Evolutionary conservation across 64 coral and sea anemone genomes (phyloP).

Genomic region (Orbicella faveolata): DNA sequence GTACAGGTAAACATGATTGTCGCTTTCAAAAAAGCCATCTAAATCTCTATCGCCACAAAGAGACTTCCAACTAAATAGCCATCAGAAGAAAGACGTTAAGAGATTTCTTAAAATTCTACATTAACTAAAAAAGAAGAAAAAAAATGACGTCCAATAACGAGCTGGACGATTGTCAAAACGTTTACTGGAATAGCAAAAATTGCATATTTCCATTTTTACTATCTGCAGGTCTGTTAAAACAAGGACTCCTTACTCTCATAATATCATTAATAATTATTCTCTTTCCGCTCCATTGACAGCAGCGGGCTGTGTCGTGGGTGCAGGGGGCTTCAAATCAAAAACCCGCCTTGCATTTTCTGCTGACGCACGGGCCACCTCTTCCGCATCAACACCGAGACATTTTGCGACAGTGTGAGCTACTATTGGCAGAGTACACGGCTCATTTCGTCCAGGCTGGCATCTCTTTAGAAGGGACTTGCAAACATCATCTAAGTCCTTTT

Average conservation of each 20-base stretch:
- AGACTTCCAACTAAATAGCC: background rate
- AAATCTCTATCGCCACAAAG: background rate
- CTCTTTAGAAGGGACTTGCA: slow-evolving; percentile 75
- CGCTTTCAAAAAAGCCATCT: background rate
- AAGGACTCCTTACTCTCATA: too few relatives aligned
- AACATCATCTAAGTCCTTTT: slow-evolving; percentile 71
- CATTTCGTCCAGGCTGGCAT: slow-evolving; percentile 92
- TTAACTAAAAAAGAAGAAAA: too few relatives aligned
- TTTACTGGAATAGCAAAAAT: too few relatives aligned
- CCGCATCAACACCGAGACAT: slow-evolving; percentile 69
- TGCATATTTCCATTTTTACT: too few relatives aligned
- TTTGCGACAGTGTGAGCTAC: slow-evolving; percentile 87
- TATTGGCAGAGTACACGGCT: slow-evolving; percentile 90
- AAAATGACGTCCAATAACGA: too few relatives aligned
- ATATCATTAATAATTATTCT: background rate
- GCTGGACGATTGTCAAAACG: too few relatives aligned
- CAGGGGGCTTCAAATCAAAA: slow-evolving; percentile 70
- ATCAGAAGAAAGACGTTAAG: background rate
- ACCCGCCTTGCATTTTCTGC: slow-evolving; percentile 80
- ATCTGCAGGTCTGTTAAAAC: too few relatives aligned
- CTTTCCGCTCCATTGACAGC: background rate
- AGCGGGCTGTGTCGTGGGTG: background rate
- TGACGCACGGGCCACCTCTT: slow-evolving; percentile 81
- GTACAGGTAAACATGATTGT: background rate
- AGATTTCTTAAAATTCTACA: too few relatives aligned